phyloP scores from a whole-genome alignment of 35 echinoderm and acorn worm species.

The Apostichopus parvimensis region DNA sequence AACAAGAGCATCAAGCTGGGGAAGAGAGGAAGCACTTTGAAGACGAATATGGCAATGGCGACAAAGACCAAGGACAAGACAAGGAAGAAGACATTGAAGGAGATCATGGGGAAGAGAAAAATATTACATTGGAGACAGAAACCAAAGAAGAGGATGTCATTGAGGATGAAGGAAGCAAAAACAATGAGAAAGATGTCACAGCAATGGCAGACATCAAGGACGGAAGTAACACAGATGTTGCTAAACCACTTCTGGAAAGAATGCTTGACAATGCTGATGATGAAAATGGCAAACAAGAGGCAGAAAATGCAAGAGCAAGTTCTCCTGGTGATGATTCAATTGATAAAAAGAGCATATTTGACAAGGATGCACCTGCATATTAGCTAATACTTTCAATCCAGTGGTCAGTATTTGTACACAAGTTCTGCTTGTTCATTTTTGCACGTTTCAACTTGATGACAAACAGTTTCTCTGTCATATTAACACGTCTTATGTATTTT shows the following conservation, averaged over 20 bases:
- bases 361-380: constrained; percentile 55
- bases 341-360: constrained; percentile 50
- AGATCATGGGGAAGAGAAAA: no score
- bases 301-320: not conserved
- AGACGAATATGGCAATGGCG: not conserved
- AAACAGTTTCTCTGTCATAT: no score
- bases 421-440: no score
- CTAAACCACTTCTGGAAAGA: constrained; percentile 13
- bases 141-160: no score
- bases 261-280: constrained; percentile 45
- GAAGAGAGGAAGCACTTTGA: constrained; percentile 1
- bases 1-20: not conserved
- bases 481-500: no score
- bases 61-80: not conserved
- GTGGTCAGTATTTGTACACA: no score
- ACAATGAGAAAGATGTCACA: not conserved
- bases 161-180: not conserved
- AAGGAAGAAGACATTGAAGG: not conserved
- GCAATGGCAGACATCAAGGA: not conserved
- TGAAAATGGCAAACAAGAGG: constrained; percentile 15
- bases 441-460: no score
- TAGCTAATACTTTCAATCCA: not conserved
- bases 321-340: constrained; percentile 41
- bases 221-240: not conserved
- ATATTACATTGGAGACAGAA: no score